These are phyloP conservation scores for Gymnorhina tibicen DNA, from an alignment of 2,113 vertebrate species.

Conservation along the genomic window DNA sequence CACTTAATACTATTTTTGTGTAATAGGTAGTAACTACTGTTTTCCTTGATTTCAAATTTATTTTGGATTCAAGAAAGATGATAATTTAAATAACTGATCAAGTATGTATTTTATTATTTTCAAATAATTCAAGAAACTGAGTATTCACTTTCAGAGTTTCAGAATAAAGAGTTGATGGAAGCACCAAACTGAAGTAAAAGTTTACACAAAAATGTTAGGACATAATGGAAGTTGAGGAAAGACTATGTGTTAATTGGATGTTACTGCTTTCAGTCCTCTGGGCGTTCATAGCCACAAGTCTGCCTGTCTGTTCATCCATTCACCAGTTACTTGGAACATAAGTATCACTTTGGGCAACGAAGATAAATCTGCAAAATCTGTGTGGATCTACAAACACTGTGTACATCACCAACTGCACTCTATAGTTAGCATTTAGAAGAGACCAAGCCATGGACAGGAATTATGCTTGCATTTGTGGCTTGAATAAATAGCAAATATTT, in stretches of 20 bases:
- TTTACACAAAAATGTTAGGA: neutral
- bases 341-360: neutral
- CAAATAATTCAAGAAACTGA: neutral
- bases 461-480: neutral
- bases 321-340: neutral
- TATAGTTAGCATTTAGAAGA: neutral
- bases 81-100: neutral
- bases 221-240: neutral
- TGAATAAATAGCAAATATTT: neutral
- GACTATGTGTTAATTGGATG: fast-evolving
- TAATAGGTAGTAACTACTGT: neutral
- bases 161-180: neutral
- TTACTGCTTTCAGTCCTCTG: neutral
- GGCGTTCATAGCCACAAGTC: neutral
- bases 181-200: neutral
- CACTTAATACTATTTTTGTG: neutral
- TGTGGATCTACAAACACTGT: neutral
- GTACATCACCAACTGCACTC: neutral
- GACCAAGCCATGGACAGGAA: neutral
- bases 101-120: neutral
- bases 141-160: neutral
- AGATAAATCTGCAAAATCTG: neutral
- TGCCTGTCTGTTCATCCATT: neutral
- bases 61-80: neutral
- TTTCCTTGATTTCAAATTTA: neutral